A percentile compares a stretch with the other conserved stretches of the same genome.
Conservation (phyloP, 35 echinoderm and acorn worm species). For the Stichopus chloronotus region DNA sequence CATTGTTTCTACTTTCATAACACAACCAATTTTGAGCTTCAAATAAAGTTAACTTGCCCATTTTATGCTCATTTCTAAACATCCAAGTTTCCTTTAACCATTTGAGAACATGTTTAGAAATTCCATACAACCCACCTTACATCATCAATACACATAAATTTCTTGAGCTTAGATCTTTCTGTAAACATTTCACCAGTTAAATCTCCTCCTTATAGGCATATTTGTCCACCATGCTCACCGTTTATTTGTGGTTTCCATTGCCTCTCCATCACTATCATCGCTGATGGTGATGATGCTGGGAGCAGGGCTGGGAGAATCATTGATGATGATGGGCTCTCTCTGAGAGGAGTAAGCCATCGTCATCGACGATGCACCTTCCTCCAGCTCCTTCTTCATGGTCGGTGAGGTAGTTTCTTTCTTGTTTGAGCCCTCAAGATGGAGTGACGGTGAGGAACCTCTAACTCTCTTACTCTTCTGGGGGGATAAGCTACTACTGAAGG, state of each 20-base stretch:
- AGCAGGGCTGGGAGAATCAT: conserved; percentile 86
- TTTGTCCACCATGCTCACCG: not conserved
- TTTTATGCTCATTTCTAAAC: too few relatives aligned
- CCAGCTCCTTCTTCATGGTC: conserved; percentile 60
- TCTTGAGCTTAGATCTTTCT: too few relatives aligned
- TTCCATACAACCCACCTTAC: too few relatives aligned
- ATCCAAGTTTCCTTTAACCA: too few relatives aligned
- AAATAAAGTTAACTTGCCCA: too few relatives aligned
- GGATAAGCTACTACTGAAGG: conserved; percentile 95
- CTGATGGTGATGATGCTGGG: conserved; percentile 97
- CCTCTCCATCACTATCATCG: conserved; percentile 93
- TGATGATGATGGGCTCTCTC: conserved; percentile 94
- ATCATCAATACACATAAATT: too few relatives aligned
- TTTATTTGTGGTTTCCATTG: conserved; percentile 65
- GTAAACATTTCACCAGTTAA: too few relatives aligned
- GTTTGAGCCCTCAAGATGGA: conserved; percentile 12
- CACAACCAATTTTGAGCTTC: too few relatives aligned
- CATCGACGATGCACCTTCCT: conserved; percentile 14
- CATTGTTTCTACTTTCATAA: too few relatives aligned
- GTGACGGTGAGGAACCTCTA: conserved; percentile 72
- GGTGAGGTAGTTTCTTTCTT: conserved; percentile 51
- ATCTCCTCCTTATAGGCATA: too few relatives aligned
- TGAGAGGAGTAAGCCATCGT: conserved; percentile 70
- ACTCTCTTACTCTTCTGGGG: conserved; percentile 98
- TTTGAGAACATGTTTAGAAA: too few relatives aligned